Evolutionary conservation across 2,888 invertebrate species (phyloP).

Genomic region (Sipha maydis): DNA sequence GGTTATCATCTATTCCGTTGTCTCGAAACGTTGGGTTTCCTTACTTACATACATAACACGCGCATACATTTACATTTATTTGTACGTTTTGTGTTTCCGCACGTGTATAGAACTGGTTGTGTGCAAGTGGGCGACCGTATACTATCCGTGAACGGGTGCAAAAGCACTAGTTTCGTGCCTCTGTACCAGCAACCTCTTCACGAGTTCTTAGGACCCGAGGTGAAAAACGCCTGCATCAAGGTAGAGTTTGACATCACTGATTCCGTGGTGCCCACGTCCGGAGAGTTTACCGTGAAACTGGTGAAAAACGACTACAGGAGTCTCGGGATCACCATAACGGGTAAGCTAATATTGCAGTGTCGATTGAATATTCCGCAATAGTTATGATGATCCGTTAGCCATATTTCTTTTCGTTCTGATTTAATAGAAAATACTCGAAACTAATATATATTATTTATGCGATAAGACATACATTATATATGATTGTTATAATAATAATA

Average conservation of each 20-base stretch:
- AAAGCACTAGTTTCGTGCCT: slow-evolving; percentile 59
- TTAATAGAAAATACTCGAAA: too few species aligned
- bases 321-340: slow-evolving; percentile 89
- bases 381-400: too few species aligned
- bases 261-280: slow-evolving; percentile 88
- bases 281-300: slow-evolving; percentile 89
- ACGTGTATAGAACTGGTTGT: slow-evolving; percentile 74
- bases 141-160: slow-evolving; percentile 76
- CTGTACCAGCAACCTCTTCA: slow-evolving; percentile 62
- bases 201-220: slow-evolving; percentile 61
- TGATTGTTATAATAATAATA: too few species aligned
- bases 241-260: slow-evolving; percentile 93
- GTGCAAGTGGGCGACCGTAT: slow-evolving; percentile 85
- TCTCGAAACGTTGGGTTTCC: too few species aligned
- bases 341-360: slow-evolving; percentile 68
- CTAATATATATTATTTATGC: too few species aligned
- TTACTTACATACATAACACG: too few species aligned
- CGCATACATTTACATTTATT: not conserved
- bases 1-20: slow-evolving; percentile 59
- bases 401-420: too few species aligned
- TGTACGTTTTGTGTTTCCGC: not conserved
- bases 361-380: too few species aligned
- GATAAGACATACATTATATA: too few species aligned
- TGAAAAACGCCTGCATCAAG: slow-evolving; percentile 76
- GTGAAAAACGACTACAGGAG: slow-evolving; percentile 78